Percentiles rank a stretch among this genome's conserved stretches.
phyloP scores from a whole-genome alignment of 2,797 vertebrate species.

The Coilia nasus region DNA sequence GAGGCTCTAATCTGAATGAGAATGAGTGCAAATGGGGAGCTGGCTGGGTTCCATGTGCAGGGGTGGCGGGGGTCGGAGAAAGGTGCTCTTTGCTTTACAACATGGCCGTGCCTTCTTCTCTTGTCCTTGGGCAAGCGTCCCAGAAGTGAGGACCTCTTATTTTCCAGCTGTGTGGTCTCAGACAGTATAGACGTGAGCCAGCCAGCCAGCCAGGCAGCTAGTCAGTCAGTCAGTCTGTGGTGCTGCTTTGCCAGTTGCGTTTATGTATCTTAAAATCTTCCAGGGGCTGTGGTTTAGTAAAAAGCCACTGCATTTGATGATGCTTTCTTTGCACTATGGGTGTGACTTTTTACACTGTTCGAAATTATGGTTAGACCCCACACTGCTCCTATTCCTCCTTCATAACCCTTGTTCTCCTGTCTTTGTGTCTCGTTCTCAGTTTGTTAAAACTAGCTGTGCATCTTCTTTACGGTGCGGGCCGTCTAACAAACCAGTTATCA shows the following conservation, averaged over 20 bases:
- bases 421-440: background rate
- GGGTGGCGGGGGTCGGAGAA: background rate
- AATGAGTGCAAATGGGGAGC: constrained; percentile 69
- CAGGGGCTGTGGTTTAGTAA: background rate
- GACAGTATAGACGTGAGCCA: background rate
- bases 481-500: background rate
- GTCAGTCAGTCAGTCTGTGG: constrained; percentile 3
- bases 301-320: background rate
- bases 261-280: background rate
- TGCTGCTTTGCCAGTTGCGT: background rate
- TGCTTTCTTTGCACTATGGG: background rate
- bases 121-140: background rate
- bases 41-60: constrained; percentile 36
- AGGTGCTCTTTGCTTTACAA: constrained; percentile 41
- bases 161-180: constrained; percentile 21
- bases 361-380: background rate
- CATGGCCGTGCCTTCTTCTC: constrained; percentile 8
- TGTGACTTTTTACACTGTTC: background rate
- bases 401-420: background rate
- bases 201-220: background rate
- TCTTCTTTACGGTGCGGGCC: background rate
- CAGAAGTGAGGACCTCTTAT: constrained; percentile 27
- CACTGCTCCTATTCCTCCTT: background rate
- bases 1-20: constrained; percentile 68
- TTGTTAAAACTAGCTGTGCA: background rate